Evolutionary conservation across 2,888 invertebrate genomes (phyloP).

Genomic region (Xylocampa areola): DNA sequence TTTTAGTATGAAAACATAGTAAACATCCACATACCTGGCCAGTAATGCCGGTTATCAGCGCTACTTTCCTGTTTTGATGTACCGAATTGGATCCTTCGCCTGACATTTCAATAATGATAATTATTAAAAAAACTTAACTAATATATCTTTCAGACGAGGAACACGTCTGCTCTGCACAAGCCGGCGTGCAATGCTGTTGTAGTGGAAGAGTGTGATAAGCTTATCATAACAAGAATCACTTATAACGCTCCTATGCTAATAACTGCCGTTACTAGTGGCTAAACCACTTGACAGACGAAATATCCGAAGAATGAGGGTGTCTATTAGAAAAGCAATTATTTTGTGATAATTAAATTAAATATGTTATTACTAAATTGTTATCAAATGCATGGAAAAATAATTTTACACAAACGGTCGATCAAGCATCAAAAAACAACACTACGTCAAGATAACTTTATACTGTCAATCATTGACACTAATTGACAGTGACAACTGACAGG

Average conservation of each 20-base stretch:
- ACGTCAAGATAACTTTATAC: no score
- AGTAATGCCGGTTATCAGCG: conserved; percentile 98
- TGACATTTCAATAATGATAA: conserved; percentile 71
- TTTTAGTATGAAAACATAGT: background rate
- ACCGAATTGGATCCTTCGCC: conserved; percentile 71
- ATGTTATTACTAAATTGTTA: no score
- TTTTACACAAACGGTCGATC: no score
- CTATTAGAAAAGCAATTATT: no score
- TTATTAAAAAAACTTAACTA: conserved; percentile 12
- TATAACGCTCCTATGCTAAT: conserved; percentile 40
- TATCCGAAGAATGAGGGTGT: no score
- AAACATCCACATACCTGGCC: conserved; percentile 94
- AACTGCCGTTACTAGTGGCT: conserved; percentile 4
- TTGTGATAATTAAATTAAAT: no score
- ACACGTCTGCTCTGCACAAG: conserved; percentile 58
- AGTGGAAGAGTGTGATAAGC: conserved; percentile 55
- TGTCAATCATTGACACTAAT: no score
- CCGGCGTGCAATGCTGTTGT: conserved; percentile 54
- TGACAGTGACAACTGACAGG: no score
- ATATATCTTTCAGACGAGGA: conserved; percentile 21
- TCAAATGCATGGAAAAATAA: no score
- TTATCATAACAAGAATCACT: conserved; percentile 62
- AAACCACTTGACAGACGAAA: background rate
- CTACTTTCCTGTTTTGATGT: conserved; percentile 90
- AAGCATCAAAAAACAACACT: no score